Percentiles rank a stretch among this genome's conserved stretches.
These are phyloP conservation scores for Drosophila testacea DNA, from an alignment of 2,888 invertebrate genomes.

Conservation along the genomic window DNA sequence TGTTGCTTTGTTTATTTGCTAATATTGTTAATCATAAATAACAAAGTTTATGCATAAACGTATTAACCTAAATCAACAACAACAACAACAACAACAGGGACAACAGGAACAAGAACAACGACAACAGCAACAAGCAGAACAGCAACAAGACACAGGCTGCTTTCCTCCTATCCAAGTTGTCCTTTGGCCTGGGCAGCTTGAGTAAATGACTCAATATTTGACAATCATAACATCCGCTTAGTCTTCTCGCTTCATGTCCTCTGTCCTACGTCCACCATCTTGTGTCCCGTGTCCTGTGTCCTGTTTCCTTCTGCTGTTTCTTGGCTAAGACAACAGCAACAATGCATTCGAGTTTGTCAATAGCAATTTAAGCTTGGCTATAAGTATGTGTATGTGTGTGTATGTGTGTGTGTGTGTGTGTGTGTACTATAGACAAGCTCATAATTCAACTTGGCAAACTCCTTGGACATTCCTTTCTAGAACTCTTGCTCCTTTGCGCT, in stretches of 20 bases:
- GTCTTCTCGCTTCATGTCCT: constrained; percentile 31
- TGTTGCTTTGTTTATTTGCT: constrained; percentile 59
- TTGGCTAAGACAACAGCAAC: constrained; percentile 34
- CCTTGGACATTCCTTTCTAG: constrained; percentile 43
- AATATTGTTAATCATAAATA: constrained; percentile 74
- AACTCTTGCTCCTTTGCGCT: constrained; percentile 10
- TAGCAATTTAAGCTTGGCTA: constrained; percentile 62
- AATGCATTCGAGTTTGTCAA: constrained; percentile 58
- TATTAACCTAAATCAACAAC: constrained; percentile 72
- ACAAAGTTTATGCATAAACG: constrained; percentile 76
- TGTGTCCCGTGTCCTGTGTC: constrained; percentile 4
- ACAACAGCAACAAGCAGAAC: neutral
- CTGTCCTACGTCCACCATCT: constrained; percentile 1
- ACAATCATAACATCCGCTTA: constrained; percentile 74
- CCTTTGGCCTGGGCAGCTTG: constrained; percentile 59
- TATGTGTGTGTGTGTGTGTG: constrained; percentile 31
- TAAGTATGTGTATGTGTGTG: neutral
- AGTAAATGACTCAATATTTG: constrained; percentile 77
- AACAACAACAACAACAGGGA: constrained; percentile 29
- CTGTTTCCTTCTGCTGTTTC: constrained; percentile 15
- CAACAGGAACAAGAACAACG: neutral
- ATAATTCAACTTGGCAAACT: constrained; percentile 63
- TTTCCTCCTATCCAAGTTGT: constrained; percentile 34
- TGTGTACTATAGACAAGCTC: constrained; percentile 54
- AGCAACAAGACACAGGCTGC: constrained; percentile 15